Evolutionary conservation across 2,797 vertebrate species (phyloP).

Genomic region (Sebastes hopkinsi): DNA sequence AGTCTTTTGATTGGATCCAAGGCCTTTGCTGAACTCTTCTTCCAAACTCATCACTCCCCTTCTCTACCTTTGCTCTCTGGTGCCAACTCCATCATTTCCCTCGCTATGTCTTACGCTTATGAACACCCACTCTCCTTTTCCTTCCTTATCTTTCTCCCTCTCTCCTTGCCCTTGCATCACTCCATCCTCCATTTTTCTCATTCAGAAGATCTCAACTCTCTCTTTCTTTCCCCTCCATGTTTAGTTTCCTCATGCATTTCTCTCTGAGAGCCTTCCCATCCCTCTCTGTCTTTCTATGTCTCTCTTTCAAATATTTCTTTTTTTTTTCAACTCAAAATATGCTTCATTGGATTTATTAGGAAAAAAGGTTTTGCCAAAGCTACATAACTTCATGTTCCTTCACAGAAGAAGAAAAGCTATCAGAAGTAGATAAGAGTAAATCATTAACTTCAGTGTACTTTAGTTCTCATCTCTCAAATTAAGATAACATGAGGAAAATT

Average conservation of each 20-base stretch:
- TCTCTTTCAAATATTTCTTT: background rate
- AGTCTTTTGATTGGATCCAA: constrained; percentile 67
- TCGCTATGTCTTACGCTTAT: constrained; percentile 24
- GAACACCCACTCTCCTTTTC: constrained; percentile 40
- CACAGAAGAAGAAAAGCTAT: background rate
- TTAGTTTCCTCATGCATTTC: background rate
- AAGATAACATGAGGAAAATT: background rate
- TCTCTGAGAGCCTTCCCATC: background rate
- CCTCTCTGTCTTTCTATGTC: background rate
- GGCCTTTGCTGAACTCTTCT: constrained; percentile 71
- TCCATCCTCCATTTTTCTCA: constrained; percentile 7
- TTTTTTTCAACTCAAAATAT: background rate
- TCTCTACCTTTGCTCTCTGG: constrained; percentile 64
- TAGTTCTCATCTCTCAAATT: background rate
- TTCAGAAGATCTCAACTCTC: background rate
- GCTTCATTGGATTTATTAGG: background rate
- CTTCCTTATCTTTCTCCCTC: constrained; percentile 7
- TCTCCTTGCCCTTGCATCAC: constrained; percentile 2
- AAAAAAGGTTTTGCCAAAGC: background rate
- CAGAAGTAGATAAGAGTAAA: background rate
- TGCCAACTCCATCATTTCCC: constrained; percentile 61
- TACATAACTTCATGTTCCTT: background rate
- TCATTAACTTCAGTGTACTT: background rate
- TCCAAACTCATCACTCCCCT: constrained; percentile 67
- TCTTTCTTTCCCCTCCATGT: background rate